A percentile compares a stretch with the other conserved stretches of the same genome.
These are phyloP conservation scores for Equus przewalskii DNA, from an alignment of 2,113 vertebrate genomes.

Conservation along the genomic window DNA sequence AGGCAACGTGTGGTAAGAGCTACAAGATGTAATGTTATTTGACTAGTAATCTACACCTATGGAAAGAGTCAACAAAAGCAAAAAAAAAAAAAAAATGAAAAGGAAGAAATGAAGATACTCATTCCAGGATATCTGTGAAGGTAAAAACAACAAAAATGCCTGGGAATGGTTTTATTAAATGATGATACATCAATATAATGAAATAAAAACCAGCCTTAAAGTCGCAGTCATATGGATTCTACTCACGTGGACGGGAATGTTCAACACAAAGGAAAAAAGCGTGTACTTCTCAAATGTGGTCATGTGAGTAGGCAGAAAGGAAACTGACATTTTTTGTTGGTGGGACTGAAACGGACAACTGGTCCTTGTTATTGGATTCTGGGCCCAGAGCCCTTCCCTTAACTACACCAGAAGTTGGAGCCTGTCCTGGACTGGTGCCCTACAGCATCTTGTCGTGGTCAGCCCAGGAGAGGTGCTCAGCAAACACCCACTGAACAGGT, in stretches of 20 bases:
- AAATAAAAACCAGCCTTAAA: background rate
- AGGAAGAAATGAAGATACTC: background rate
- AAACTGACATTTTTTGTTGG: background rate
- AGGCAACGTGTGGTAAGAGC: background rate
- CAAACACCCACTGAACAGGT: background rate
- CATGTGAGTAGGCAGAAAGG: background rate
- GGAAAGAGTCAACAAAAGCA: background rate
- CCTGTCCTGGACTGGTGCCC: background rate
- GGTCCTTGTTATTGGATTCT: background rate
- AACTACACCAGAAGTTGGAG: background rate
- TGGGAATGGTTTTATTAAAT: constrained; percentile 27
- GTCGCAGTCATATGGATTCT: background rate
- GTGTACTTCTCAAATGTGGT: background rate
- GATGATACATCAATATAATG: background rate
- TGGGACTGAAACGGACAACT: background rate
- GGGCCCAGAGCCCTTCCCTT: background rate
- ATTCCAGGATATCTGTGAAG: background rate
- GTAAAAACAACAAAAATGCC: constrained; percentile 24
- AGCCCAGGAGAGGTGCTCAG: background rate
- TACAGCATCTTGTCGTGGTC: background rate
- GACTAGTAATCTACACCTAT: background rate
- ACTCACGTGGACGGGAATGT: background rate
- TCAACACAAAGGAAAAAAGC: constrained; percentile 25
- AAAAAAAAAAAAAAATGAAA: background rate
- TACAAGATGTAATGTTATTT: background rate